These are phyloP conservation scores for Cinclus mexicanus DNA, from an alignment of 2,113 vertebrate genomes.

Conservation along the genomic window DNA sequence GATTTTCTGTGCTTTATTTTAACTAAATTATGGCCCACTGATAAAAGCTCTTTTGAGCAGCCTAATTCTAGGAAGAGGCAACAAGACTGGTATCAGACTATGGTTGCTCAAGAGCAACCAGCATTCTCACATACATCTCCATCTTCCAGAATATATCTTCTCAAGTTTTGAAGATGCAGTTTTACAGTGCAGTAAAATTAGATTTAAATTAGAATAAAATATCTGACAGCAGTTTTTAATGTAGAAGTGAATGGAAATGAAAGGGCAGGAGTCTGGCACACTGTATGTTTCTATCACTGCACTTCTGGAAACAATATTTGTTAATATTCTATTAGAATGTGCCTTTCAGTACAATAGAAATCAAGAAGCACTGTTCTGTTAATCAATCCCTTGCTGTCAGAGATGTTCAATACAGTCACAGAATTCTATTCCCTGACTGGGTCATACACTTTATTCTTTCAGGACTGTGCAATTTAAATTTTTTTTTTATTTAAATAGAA, in stretches of 20 bases:
- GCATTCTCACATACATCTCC: background rate
- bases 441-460: background rate
- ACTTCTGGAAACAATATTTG: conserved; percentile 22
- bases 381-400: background rate
- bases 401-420: background rate
- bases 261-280: conserved; percentile 14
- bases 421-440: background rate
- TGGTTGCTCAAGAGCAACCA: background rate
- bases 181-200: background rate
- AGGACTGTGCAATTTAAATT: background rate
- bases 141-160: background rate
- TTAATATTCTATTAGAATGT: conserved; percentile 3
- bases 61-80: background rate
- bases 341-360: background rate
- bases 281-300: background rate
- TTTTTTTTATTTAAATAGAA: background rate
- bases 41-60: conserved; percentile 1
- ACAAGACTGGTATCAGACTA: background rate
- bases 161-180: background rate
- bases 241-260: background rate
- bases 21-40: background rate
- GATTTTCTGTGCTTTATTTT: conserved; percentile 20
- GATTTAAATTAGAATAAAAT: background rate
- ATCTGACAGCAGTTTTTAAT: background rate
- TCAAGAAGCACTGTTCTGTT: background rate